A percentile compares a stretch with the other conserved stretches of the same genome.
phyloP scores from a whole-genome alignment of 2,113 vertebrate genomes.

The Charina bottae region DNA sequence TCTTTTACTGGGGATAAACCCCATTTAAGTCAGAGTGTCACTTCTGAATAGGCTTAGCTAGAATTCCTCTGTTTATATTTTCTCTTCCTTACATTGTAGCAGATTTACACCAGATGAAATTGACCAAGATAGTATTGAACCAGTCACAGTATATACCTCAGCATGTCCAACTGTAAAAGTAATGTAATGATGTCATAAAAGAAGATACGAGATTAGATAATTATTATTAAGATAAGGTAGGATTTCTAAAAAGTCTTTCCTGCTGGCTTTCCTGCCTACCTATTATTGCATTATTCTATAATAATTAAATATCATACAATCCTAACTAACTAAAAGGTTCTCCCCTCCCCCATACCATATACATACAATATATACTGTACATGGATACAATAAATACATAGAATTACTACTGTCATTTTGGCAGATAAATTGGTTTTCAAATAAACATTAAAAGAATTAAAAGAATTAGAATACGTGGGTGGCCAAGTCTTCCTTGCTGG shows the following conservation, averaged over 20 bases:
- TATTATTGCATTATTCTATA: not conserved
- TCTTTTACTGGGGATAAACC: not conserved
- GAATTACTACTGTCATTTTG: not conserved
- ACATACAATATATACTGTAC: not conserved
- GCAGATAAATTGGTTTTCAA: not conserved
- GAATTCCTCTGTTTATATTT: not conserved
- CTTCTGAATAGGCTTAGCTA: not conserved
- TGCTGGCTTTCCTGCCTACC: not conserved
- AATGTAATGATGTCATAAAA: not conserved
- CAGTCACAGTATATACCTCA: slow-evolving; percentile 30
- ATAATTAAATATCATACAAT: not conserved
- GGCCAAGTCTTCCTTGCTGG: not conserved
- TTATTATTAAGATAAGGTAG: not conserved
- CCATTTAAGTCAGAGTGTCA: not conserved
- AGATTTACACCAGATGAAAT: not conserved
- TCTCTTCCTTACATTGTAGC: not conserved
- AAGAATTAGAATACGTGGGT: not conserved
- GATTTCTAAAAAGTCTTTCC: not conserved
- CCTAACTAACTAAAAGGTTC: not conserved
- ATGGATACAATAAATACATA: not conserved
- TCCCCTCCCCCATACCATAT: not conserved
- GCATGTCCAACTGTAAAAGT: slow-evolving; percentile 30
- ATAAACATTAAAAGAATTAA: slow-evolving; percentile 1
- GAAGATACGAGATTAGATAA: not conserved
- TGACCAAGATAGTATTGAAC: slow-evolving; percentile 49